A percentile compares a stretch with the other conserved stretches of the same genome.
phyloP scores from a whole-genome alignment of 2,797 vertebrate species.

The Fratercula arctica region DNA sequence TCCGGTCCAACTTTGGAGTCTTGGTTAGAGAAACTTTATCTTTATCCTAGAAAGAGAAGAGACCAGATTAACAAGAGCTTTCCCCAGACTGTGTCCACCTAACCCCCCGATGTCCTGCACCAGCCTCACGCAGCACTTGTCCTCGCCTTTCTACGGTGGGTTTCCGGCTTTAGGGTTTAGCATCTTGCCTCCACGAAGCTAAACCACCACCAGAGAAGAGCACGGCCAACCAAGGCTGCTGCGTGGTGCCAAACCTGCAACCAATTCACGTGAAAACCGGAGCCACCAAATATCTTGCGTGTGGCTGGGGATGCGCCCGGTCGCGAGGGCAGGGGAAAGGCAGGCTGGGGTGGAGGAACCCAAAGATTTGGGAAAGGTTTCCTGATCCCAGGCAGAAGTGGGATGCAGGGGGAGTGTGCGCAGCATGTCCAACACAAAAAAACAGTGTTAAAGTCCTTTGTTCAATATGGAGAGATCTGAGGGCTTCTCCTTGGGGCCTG shows the following conservation, averaged over 20 bases:
- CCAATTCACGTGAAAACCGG: fast-evolving
- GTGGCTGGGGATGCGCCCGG: neutral
- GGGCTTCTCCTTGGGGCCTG: neutral
- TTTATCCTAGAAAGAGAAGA: slow-evolving; percentile 85
- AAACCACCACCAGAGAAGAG: neutral
- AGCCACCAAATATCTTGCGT: neutral
- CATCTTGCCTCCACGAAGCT: neutral
- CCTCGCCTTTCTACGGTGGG: neutral
- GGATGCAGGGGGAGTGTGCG: neutral
- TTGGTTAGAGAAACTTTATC: slow-evolving; percentile 99
- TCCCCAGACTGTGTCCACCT: neutral
- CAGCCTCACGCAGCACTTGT: fast-evolving
- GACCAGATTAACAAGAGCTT: neutral
- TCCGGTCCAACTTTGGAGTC: slow-evolving; percentile 97
- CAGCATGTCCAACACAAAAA: neutral
- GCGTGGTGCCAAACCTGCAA: neutral
- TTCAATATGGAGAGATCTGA: neutral
- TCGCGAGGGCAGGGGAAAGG: fast-evolving
- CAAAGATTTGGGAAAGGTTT: neutral
- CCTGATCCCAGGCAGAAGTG: neutral
- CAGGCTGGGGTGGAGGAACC: neutral
- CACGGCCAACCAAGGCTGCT: neutral
- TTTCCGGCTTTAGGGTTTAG: neutral
- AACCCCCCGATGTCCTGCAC: no score
- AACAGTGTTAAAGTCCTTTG: neutral